Evolutionary conservation across 2,888 invertebrate species (phyloP).

Genomic region (Drosophila kanekoi): DNA sequence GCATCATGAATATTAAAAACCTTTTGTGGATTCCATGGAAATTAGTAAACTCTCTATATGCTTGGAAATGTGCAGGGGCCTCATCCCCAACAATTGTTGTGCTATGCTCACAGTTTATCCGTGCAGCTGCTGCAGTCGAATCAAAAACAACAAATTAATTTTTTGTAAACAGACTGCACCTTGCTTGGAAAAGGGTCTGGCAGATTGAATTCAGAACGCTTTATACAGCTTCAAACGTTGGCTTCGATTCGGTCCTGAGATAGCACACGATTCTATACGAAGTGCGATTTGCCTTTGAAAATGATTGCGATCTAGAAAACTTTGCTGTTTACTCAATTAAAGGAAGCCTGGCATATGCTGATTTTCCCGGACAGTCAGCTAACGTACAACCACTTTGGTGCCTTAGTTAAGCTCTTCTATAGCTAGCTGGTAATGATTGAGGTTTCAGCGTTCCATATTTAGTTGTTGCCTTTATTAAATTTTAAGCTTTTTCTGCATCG

Average conservation of each 20-base stretch:
- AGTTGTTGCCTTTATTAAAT: conserved; percentile 69
- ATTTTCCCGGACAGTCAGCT: conserved; percentile 51
- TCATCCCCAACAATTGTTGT: conserved; percentile 2
- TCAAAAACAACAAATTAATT: conserved; percentile 56
- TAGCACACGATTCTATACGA: conserved; percentile 33
- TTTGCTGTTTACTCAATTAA: conserved; percentile 73
- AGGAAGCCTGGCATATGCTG: conserved; percentile 81
- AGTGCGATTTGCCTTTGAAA: conserved; percentile 30
- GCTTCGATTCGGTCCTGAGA: conserved; percentile 46
- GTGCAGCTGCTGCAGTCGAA: conserved; percentile 44
- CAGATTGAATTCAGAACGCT: conserved; percentile 24
- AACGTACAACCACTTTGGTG: conserved; percentile 8
- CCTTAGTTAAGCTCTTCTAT: conserved; percentile 19
- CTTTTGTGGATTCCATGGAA: conserved; percentile 14
- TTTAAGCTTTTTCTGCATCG: conserved; percentile 67
- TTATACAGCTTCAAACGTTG: conserved; percentile 45
- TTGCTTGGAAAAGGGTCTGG: conserved; percentile 24
- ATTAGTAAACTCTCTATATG: conserved; percentile 20
- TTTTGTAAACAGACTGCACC: conserved; percentile 52
- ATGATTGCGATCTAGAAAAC: conserved; percentile 44
- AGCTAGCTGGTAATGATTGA: conserved; percentile 52
- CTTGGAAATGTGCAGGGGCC: conserved; percentile 41
- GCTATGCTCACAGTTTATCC: conserved; percentile 46
- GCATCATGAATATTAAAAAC: conserved; percentile 2
- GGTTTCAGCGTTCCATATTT: conserved; percentile 18